Evolutionary conservation across 2,113 vertebrate genomes (phyloP).

Genomic region (Pan paniscus): DNA sequence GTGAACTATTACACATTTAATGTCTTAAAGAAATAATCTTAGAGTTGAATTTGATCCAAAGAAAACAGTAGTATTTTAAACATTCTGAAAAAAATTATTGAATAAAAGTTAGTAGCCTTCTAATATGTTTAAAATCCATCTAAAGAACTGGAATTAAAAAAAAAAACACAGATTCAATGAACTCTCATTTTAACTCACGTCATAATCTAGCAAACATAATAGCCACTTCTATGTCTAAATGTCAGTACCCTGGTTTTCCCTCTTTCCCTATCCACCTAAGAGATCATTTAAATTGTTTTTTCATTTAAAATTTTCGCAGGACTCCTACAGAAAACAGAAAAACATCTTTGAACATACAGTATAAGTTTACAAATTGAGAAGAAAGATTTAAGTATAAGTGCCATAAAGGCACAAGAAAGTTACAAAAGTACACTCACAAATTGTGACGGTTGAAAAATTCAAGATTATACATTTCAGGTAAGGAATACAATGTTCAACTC

Average conservation of each 20-base stretch:
- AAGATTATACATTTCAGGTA: background rate
- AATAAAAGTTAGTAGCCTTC: background rate
- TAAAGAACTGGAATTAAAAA: background rate
- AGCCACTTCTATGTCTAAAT: background rate
- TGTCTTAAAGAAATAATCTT: slow-evolving; percentile 10
- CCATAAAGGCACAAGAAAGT: background rate
- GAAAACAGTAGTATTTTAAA: slow-evolving; percentile 13
- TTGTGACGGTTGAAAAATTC: background rate
- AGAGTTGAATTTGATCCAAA: background rate
- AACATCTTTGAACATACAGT: background rate
- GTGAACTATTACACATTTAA: slow-evolving; percentile 8
- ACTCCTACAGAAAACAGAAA: slow-evolving; percentile 2
- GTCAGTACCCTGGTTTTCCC: background rate
- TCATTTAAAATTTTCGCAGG: background rate
- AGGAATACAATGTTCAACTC: background rate
- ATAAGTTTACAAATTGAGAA: background rate
- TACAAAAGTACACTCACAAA: background rate
- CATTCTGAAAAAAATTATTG: background rate
- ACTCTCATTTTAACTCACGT: background rate
- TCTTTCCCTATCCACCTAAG: background rate
- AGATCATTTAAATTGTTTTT: background rate
- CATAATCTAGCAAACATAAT: background rate
- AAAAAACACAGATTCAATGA: background rate
- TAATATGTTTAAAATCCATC: background rate
- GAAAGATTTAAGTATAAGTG: background rate